phyloP scores from a whole-genome alignment of 1,140 invertebrate genomes.

The Lutraria rhynchaena region DNA sequence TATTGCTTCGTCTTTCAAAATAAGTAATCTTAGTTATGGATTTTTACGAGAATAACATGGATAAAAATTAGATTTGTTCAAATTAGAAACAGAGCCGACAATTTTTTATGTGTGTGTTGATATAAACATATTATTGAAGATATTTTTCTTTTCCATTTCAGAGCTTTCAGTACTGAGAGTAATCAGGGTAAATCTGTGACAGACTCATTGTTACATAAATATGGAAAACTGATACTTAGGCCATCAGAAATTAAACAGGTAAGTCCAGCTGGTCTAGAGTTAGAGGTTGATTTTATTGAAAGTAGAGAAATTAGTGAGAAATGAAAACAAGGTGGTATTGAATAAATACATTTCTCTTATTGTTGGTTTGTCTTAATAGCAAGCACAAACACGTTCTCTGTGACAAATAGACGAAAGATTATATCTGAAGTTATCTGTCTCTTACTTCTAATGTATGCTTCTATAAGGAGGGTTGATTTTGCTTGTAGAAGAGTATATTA shows the following conservation, averaged over 20 bases:
- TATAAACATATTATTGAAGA: too few species aligned
- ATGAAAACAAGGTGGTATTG: neutral
- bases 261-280: neutral
- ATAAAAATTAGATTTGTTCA: too few species aligned
- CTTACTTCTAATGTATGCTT: neutral
- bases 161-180: conserved; percentile 47
- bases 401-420: neutral
- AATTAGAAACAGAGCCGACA: too few species aligned
- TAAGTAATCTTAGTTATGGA: too few species aligned
- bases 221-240: conserved; percentile 37
- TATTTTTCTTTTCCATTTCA: conserved; percentile 28
- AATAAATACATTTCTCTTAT: neutral
- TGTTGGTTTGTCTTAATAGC: neutral
- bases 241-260: conserved; percentile 49
- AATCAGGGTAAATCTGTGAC: conserved; percentile 39
- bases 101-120: too few species aligned
- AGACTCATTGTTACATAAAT: conserved; percentile 45
- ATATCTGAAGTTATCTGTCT: neutral
- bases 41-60: too few species aligned
- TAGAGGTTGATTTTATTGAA: neutral
- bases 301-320: neutral
- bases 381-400: neutral
- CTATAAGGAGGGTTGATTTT: too few species aligned
- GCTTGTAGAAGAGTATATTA: too few species aligned
- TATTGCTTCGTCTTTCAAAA: too few species aligned